Evolutionary conservation across 2,888 invertebrate genomes (phyloP).

Genomic region (Graphium colonna): DNA sequence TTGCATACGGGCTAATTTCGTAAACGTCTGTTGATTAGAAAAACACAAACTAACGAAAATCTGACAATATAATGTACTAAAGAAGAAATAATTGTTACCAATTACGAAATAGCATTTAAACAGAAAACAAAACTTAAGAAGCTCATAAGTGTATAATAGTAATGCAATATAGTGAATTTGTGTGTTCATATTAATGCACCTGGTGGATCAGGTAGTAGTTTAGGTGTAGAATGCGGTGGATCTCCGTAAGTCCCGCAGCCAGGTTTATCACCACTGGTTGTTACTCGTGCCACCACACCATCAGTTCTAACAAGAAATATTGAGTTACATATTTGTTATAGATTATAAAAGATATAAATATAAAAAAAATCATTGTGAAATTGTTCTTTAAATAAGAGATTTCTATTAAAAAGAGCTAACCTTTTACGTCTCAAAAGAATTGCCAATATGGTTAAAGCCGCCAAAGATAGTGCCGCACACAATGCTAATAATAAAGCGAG

Average conservation of each 20-base stretch:
- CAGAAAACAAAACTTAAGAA: too few relatives aligned
- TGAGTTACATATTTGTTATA: too few relatives aligned
- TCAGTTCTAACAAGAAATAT: constrained; percentile 44
- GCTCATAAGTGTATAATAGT: too few relatives aligned
- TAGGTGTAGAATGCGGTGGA: constrained; percentile 64
- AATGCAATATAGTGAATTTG: too few relatives aligned
- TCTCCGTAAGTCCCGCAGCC: constrained; percentile 67
- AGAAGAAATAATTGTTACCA: too few relatives aligned
- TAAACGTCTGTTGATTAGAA: constrained; percentile 76
- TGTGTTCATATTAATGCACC: constrained; percentile 43
- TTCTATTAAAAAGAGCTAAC: too few relatives aligned
- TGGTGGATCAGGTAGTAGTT: constrained; percentile 70
- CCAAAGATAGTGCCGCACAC: constrained; percentile 77
- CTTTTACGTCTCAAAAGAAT: constrained; percentile 78
- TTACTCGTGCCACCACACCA: constrained; percentile 57
- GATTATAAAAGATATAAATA: too few relatives aligned
- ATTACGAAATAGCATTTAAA: too few relatives aligned
- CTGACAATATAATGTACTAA: too few relatives aligned
- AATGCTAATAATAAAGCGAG: constrained; percentile 71
- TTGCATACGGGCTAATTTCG: constrained; percentile 85
- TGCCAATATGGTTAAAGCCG: constrained; percentile 78
- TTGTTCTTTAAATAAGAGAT: too few relatives aligned
- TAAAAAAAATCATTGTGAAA: too few relatives aligned
- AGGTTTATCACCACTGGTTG: constrained; percentile 62
- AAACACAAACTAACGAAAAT: neutral